phyloP scores from a whole-genome alignment of 2,888 invertebrate species.

The Tenthredo scrophulariae region DNA sequence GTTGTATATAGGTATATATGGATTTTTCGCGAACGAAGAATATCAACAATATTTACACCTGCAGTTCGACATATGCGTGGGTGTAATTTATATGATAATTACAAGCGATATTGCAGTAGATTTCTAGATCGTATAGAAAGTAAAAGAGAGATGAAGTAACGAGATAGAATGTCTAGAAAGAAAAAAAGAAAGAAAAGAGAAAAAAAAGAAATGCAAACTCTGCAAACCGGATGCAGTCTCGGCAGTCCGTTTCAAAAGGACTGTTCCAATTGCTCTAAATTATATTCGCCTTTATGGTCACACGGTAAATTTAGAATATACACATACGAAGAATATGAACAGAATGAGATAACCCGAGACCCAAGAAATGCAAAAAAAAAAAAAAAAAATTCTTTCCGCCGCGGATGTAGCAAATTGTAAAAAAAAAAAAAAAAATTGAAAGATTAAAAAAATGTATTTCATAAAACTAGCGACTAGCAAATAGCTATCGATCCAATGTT shows the following conservation, averaged over 20 bases:
- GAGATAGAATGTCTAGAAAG: neutral
- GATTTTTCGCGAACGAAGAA: neutral
- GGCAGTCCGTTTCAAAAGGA: neutral
- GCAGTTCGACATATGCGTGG: neutral
- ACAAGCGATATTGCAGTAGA: neutral
- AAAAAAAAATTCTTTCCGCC: neutral
- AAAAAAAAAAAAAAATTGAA: too few relatives aligned
- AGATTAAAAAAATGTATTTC: neutral
- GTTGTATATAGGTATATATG: neutral
- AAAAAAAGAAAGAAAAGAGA: neutral
- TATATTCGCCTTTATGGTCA: neutral
- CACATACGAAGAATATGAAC: neutral
- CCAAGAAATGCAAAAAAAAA: neutral
- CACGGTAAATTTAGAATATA: neutral
- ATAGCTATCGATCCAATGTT: neutral
- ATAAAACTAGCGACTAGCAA: neutral
- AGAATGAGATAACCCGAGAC: neutral
- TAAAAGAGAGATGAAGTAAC: neutral
- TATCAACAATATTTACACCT: neutral
- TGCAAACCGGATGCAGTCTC: neutral
- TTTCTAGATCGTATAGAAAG: slow-evolving; percentile 1
- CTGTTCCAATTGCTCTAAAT: neutral
- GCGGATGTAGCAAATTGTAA: neutral
- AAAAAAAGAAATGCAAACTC: neutral
- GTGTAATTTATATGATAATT: neutral